phyloP scores from a whole-genome alignment of 2,797 vertebrate genomes.

The Channallabes apus region DNA sequence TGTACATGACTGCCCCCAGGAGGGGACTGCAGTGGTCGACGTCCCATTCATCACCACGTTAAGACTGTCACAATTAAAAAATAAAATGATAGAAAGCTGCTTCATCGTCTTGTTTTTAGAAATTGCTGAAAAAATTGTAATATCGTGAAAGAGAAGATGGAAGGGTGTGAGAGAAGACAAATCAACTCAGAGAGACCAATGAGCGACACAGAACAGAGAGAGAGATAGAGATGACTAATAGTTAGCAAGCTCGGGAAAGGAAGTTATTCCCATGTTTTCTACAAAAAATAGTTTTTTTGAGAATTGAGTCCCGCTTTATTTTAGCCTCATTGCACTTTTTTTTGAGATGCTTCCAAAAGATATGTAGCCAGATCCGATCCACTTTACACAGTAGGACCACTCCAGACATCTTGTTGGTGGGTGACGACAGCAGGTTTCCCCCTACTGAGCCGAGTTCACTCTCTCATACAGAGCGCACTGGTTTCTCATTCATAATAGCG shows the following conservation, averaged over 20 bases:
- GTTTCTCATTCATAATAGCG: constrained; percentile 4
- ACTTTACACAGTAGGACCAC: constrained; percentile 9
- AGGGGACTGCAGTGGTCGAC: constrained; percentile 63
- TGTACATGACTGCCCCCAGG: constrained; percentile 69
- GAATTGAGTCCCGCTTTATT: not conserved
- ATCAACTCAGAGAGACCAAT: constrained; percentile 60
- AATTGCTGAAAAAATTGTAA: constrained; percentile 35
- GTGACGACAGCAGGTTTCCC: not conserved
- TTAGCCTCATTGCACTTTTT: not conserved
- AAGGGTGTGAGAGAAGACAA: constrained; percentile 47
- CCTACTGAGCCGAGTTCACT: not conserved
- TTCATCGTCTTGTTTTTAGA: constrained; percentile 41
- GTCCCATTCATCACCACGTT: constrained; percentile 53
- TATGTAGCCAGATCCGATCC: constrained; percentile 17
- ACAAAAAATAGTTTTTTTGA: not conserved
- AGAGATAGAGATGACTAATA: constrained; percentile 50
- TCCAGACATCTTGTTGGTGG: not conserved
- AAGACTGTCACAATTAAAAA: constrained; percentile 63
- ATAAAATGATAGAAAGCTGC: constrained; percentile 51
- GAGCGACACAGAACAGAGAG: constrained; percentile 65
- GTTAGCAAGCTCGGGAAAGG: constrained; percentile 39
- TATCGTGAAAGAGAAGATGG: constrained; percentile 13
- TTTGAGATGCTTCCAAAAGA: not conserved
- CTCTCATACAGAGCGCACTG: not conserved
- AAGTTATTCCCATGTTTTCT: constrained; percentile 14